These are phyloP conservation scores for Trachymyrmex septentrionalis DNA, from an alignment of 1,140 invertebrate genomes.

Conservation along the genomic window DNA sequence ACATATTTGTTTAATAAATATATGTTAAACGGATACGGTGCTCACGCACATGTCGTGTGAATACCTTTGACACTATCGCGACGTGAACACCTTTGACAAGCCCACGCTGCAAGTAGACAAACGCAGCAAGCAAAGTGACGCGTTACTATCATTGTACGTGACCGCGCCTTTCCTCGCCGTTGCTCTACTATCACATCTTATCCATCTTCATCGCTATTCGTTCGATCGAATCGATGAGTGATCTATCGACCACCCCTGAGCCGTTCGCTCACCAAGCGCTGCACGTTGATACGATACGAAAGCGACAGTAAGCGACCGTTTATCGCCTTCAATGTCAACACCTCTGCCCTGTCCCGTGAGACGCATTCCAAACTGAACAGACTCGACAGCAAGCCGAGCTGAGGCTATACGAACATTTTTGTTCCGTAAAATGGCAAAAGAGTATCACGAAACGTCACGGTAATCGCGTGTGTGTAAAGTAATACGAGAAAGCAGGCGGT, in stretches of 20 bases:
- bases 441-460: constrained; percentile 48
- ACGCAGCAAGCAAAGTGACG: constrained; percentile 37
- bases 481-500: constrained; percentile 57
- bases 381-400: neutral
- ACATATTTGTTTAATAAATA: neutral
- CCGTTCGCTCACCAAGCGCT: constrained; percentile 67
- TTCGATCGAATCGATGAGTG: constrained; percentile 37
- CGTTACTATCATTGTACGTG: constrained; percentile 34
- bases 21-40: constrained; percentile 4
- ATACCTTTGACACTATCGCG: constrained; percentile 32
- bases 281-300: constrained; percentile 76
- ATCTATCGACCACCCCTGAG: constrained; percentile 34
- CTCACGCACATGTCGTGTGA: constrained; percentile 7
- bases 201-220: constrained; percentile 19
- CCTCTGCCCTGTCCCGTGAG: neutral
- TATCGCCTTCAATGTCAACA: constrained; percentile 43
- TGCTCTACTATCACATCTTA: constrained; percentile 30
- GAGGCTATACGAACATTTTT: neutral
- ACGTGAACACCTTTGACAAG: constrained; percentile 15
- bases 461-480: constrained; percentile 45
- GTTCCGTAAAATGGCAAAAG: constrained; percentile 31
- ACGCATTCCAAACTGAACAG: neutral
- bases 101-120: neutral
- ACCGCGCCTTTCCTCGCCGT: constrained; percentile 41
- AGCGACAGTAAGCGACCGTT: constrained; percentile 56